Evolutionary conservation across 2,113 vertebrate species (phyloP), one percentile per base, ranked within the genome.

Genomic region (Petrocephalus microphthalmus): DNA sequence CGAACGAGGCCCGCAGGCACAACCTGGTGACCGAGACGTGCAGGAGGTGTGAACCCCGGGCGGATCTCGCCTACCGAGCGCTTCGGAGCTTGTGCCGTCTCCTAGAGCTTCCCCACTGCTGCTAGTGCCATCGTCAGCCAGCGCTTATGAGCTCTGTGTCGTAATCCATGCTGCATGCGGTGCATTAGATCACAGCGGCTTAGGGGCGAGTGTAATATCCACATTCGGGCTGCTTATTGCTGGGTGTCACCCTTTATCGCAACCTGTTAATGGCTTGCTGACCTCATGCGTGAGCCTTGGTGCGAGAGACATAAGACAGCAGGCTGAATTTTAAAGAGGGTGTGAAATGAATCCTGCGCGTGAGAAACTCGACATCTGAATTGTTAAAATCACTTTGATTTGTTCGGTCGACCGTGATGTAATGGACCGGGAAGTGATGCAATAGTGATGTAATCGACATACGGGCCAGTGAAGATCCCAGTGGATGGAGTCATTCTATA

Each of bases 11-110:
- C 1, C 97, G 96, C 83, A 95, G 96, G 90, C 95, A 94, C 91
- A 96, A 92, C 90, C 92, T 99, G 56, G 93, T 97, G 53, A 95
- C 93, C 88, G 97, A 98, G 93, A 94, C 98, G 71, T 97, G 93
- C 94, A 96, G 93, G 93, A 99, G 98, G 98, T 99, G 90, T 90
- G 25, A 67, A 17, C 1, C 47, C 84, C 0, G n/a, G n/a, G 49
- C 1, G 19, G 19, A 45, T 5, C 29, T 42, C 13, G 6, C 47
- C 10, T 6, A 6, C 82, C 22, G 11, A 49, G 22, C 5, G 15
- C 0, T 47, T 42, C 10, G 42, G 42, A 37, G 42, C 37, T 2
- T 0, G 3, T 20, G 7, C 5, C 19, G 17, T 22, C 37, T n/a
- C 20, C 45, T 83, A 20, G 15, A 11, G 45, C 45, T 49, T 49